Evolutionary conservation across 2,113 vertebrate species (phyloP), one percentile per base, ranked within the genome.

Genomic region (Nothobranchius furzeri): DNA sequence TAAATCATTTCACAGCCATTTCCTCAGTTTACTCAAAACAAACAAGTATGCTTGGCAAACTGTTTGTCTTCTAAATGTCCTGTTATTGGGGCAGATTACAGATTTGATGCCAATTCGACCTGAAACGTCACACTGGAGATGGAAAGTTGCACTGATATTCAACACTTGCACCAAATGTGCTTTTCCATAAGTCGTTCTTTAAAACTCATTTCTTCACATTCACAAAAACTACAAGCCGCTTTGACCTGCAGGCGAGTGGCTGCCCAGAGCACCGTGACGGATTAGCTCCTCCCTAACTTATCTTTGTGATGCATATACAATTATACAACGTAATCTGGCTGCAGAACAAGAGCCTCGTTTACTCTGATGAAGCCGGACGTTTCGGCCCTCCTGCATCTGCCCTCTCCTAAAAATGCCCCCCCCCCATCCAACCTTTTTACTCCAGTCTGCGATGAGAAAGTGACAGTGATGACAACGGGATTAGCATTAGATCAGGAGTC

Each of bases 281-380:
- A 77, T 59, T 73, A 78, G 74, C 66, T 49, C 64, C 53, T 70
- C 35, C 80, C 82, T 64, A 82, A 66, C 67, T 51, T 36, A 76
- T 62, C 76, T 76, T 77, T 79, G 79, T 75, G 81, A 88, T 84
- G 80, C 84, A 91, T 85, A 80, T 80, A 87, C 72, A 86, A 82
- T 81, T 87, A 72, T 83, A 90, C 85, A 86, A 84, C 70, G 78
- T 76, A 37, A 36, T 62, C 79, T 70, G 86, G 81, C 86, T 91
- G 91, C 78, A 85, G 67, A 64, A 78, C 62, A 76, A 85, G 74
- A 83, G 83, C 78, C 58, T 72, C 35, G 62, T 60, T 78, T 88
- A 12, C 67, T 73, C 76, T 67, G 17, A 81, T 75, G 75, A 88
- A 83, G 78, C 76, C 71, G 63, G 76, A 81, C 55, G 20, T 61